Conservation (phyloP, 2,888 invertebrate genomes). For the Aplocera efformata region DNA sequence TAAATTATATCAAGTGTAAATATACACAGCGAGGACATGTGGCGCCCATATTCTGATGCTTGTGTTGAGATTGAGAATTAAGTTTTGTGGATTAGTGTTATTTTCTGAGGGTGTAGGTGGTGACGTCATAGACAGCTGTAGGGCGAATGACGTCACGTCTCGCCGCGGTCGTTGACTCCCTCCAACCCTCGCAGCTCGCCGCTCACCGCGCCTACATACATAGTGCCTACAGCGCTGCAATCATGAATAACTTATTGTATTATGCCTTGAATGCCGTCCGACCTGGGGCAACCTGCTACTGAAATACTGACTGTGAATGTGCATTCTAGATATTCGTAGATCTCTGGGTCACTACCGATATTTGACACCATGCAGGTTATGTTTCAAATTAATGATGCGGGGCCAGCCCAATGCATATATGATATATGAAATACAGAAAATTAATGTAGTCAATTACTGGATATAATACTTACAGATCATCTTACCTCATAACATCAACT, state of each 20-base stretch:
- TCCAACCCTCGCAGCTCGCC: slow-evolving; percentile 43
- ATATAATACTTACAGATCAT: too few species aligned
- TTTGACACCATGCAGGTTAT: too few species aligned
- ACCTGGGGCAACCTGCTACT: slow-evolving; percentile 69
- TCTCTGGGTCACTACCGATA: too few species aligned
- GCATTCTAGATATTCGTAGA: too few species aligned
- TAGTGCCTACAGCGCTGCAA: slow-evolving; percentile 33
- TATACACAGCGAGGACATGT: slow-evolving; percentile 59
- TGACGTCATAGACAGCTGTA: slow-evolving; percentile 78
- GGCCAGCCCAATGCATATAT: too few species aligned
- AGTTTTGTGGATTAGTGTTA: slow-evolving; percentile 47
- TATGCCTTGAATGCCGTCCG: slow-evolving; percentile 52
- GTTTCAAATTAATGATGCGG: too few species aligned
- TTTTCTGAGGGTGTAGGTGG: slow-evolving; percentile 42
- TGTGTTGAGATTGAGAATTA: slow-evolving; percentile 58
- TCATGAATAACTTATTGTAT: slow-evolving; percentile 70
- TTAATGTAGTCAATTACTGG: too few species aligned
- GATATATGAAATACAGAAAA: too few species aligned
- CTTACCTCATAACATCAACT: too few species aligned
- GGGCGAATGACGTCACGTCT: slow-evolving; percentile 74
- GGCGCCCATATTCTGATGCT: slow-evolving; percentile 50
- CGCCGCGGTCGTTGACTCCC: slow-evolving; percentile 68
- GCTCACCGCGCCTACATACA: slow-evolving; percentile 48
- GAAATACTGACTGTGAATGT: slow-evolving; percentile 29
- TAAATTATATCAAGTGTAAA: slow-evolving; percentile 59